Evolutionary conservation across 92 coral and sea anemone genomes (phyloP).

Genomic region (Epizoanthus illoricatus): DNA sequence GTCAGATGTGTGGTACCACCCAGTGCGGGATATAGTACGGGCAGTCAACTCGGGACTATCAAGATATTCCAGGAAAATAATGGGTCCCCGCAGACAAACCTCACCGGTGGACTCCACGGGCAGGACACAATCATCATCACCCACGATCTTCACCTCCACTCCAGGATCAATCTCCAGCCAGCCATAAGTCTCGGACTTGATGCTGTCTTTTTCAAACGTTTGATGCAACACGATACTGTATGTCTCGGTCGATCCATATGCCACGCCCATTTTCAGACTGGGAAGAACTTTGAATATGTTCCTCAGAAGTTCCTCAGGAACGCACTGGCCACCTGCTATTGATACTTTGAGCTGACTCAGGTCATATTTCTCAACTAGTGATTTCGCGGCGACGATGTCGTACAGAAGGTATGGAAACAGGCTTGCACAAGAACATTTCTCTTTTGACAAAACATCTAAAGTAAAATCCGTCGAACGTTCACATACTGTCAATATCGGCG

Average conservation of each 20-base stretch:
- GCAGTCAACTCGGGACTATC: constrained; percentile 26
- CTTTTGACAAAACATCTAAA: neutral
- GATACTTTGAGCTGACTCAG: neutral
- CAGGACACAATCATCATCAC: constrained; percentile 18
- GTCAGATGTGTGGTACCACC: constrained; percentile 49
- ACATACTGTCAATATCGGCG: neutral
- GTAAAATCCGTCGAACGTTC: constrained; percentile 20
- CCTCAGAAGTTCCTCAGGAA: constrained; percentile 10
- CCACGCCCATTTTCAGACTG: neutral
- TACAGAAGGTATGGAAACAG: constrained; percentile 7
- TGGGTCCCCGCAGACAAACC: constrained; percentile 32
- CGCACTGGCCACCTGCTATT: constrained; percentile 17
- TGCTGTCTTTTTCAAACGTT: neutral
- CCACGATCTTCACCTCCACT: constrained; percentile 38
- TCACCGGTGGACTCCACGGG: constrained; percentile 43
- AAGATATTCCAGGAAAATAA: constrained; percentile 37
- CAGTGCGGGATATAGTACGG: constrained; percentile 32
- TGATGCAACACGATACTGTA: neutral
- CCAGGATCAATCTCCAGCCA: constrained; percentile 27
- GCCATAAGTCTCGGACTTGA: constrained; percentile 8
- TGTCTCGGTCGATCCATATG: constrained; percentile 4
- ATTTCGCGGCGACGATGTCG: neutral
- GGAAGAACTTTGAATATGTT: neutral
- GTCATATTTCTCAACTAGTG: constrained; percentile 20
- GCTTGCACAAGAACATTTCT: neutral